These are phyloP conservation scores for Sarcophaga carnaria DNA, from an alignment of 2,888 invertebrate species.

Conservation along the genomic window DNA sequence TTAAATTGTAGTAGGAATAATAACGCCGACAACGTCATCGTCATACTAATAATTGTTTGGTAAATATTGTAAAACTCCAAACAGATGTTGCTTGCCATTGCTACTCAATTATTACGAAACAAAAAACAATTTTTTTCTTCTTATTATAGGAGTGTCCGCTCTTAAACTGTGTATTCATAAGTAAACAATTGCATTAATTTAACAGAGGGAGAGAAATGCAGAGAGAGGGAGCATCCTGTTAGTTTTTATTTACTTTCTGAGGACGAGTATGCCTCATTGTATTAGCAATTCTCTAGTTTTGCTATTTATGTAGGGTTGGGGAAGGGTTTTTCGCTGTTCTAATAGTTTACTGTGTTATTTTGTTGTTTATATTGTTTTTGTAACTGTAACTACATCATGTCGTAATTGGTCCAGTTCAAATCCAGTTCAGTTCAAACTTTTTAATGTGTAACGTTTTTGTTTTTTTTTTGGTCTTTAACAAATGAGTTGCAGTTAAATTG, in stretches of 20 bases:
- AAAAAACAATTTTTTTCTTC: constrained; percentile 21
- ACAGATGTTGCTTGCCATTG: constrained; percentile 53
- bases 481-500: constrained; percentile 47
- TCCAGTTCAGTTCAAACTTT: constrained; percentile 5
- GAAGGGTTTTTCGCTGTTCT: no score
- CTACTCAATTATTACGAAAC: constrained; percentile 46
- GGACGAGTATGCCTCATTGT: neutral
- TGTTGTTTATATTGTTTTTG: constrained; percentile 7
- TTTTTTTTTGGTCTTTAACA: constrained; percentile 14
- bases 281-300: constrained; percentile 2
- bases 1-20: no score
- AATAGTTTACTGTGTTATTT: neutral
- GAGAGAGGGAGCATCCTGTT: no score
- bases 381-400: neutral
- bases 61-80: constrained; percentile 49
- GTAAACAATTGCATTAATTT: neutral
- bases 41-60: constrained; percentile 58
- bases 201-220: no score
- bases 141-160: neutral
- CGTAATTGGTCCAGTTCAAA: neutral
- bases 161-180: neutral
- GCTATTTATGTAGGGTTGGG: neutral
- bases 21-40: constrained; percentile 1
- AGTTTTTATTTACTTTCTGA: neutral
- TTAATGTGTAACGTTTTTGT: constrained; percentile 6